Evolutionary conservation across 2,888 invertebrate species (phyloP), one percentile per base, ranked within the genome.

Genomic region (Heliconius ethilla): DNA sequence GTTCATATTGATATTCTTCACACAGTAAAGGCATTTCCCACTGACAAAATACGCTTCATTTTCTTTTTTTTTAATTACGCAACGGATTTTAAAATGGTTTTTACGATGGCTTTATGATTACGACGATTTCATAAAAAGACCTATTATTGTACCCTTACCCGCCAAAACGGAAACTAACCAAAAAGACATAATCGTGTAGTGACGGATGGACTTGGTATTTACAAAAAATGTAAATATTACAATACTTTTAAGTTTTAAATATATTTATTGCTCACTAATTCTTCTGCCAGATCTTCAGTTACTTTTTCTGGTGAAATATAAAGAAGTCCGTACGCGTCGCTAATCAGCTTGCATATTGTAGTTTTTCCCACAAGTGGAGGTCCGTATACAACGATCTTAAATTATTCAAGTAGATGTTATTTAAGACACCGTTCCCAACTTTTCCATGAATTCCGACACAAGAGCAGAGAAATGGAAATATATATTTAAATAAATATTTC

Each of bases 351-450:
- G 0, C 96, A 95, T 77, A 96, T 83, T 29, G 90, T 91, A 0
- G 96, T 96, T 89, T 96, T 96, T 33, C 96, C 96, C 18, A 95
- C 93, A 11, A 95, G 95, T 6, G 96, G 96, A 29, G 96, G 96
- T 2, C 96, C 97, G 82, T 96, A 95, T 3, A 97, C 87, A 25
- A 96, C 63, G 22, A 94, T 86, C 94, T 94, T 67, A 27, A 76
- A 77, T 11, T 27, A 59, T 59, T 25, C n/a, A 25, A 33, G 7
- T 33, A 9, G 33, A 7, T 33, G 0, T 33, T 7, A 33, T 33
- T 45, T 45, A 45, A 45, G 45, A 15, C 6, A 45, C 45, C 15
- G 45, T 45, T 45, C 45, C 45, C 5, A 5, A 45, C 45, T 6
- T 18, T 45, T 6, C 45, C 6, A 15, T 2, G 15, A 45, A 6